A percentile compares a stretch with the other conserved stretches of the same genome.
These are phyloP conservation scores for Porphyrio hochstetteri DNA, from an alignment of 2,113 vertebrate species.

Conservation along the genomic window DNA sequence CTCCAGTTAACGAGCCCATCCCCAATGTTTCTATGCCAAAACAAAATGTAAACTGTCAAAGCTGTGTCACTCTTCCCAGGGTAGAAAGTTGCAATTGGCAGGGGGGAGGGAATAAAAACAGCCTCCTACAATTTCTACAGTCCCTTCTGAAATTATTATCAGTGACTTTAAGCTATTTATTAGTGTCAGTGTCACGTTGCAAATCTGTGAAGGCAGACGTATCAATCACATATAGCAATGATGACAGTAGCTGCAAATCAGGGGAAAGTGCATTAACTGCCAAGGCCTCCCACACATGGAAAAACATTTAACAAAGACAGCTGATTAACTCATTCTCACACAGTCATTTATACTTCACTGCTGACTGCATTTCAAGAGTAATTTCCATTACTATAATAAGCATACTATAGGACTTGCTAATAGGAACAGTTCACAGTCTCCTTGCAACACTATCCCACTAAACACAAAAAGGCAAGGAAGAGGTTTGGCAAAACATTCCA, in stretches of 20 bases:
- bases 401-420: constrained; percentile 35
- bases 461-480: background rate
- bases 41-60: background rate
- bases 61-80: background rate
- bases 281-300: constrained; percentile 54
- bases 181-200: constrained; percentile 60
- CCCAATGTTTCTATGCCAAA: background rate
- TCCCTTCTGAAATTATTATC: constrained; percentile 39
- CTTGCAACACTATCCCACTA: background rate
- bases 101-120: background rate
- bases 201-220: constrained; percentile 60
- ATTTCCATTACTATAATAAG: constrained; percentile 62
- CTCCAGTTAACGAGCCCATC: background rate
- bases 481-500: background rate
- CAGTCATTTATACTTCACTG: constrained; percentile 31
- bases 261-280: constrained; percentile 59
- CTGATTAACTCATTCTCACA: constrained; percentile 67
- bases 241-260: constrained; percentile 64
- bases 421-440: constrained; percentile 19
- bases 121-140: background rate
- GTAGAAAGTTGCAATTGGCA: background rate
- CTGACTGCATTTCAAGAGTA: constrained; percentile 43
- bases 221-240: constrained; percentile 61
- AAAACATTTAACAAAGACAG: constrained; percentile 70
- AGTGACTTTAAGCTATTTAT: constrained; percentile 65